Evolutionary conservation across 2,888 invertebrate species (phyloP), one percentile per base, ranked within the genome.

Genomic region (Caenorhabditis sp.): DNA sequence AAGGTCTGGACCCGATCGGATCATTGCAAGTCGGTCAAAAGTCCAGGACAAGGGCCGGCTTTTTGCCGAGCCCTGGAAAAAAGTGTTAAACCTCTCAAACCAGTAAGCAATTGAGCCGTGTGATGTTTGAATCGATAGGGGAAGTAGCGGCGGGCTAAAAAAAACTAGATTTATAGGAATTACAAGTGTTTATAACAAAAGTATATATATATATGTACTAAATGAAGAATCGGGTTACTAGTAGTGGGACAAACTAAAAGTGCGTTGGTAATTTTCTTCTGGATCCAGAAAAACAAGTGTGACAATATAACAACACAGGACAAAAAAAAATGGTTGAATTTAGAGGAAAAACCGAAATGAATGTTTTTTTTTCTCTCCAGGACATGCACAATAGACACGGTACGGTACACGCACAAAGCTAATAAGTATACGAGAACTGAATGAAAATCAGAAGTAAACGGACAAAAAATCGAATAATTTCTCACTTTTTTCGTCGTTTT

Each of bases 91-190:
- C 2, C 5, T 2, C 1, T 17, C 58, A 59, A 45, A 87, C 88
- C 86, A 63, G 84, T 78, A 15, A 88, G 76, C 45, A 89, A 73
- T 77, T 89, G 88, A 50, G 88, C 88, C 4, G 89, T 89, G 79
- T 89, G 88, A 77, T 89, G 89, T 76, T 88, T 88, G 82, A 88
- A 88, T 50, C 86, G 78, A 78, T 88, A 88, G 35, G 88, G 87
- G 70, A 87, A 88, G 46, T 87, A 84, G 9, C 88, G 79, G n/a
- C 85, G 82, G 27, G 83, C 85, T 85, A 74, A 53, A 84, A 83
- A 48, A 32, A 39, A n/a, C n/a, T n/a, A n/a, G n/a, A n/a, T n/a
- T n/a, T n/a, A n/a, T n/a, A n/a, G n/a, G 13, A 17, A 62, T 17
- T 4, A 46, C 26, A 15, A 48, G 7, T 20, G 3, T 41, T 41